These are phyloP conservation scores for Paracentrotus lividus DNA, from an alignment of 53 echinoderm and acorn worm species.

Conservation along the genomic window DNA sequence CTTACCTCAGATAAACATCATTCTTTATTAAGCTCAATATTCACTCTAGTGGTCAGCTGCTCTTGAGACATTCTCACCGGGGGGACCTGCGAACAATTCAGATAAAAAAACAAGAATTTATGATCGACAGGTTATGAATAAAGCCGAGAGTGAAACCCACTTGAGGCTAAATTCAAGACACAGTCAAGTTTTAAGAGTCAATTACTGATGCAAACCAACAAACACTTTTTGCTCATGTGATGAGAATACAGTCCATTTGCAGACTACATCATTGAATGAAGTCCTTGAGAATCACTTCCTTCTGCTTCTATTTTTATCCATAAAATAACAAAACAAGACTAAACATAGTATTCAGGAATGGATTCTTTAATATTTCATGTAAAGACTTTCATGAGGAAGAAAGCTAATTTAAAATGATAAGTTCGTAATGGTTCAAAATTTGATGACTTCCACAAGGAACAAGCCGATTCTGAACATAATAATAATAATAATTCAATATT, in stretches of 20 bases:
- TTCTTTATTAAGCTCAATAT: not conserved
- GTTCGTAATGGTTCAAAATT: no score
- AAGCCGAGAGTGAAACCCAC: conserved; percentile 15
- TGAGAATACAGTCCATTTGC: not conserved
- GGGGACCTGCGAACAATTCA: not conserved
- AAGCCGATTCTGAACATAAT: no score
- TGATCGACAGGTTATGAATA: not conserved
- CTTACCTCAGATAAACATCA: not conserved
- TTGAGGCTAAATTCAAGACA: not conserved
- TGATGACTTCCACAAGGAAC: no score
- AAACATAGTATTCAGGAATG: not conserved
- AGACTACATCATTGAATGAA: not conserved
- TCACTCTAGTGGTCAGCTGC: not conserved
- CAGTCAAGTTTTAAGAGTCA: not conserved
- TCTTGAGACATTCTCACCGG: not conserved
- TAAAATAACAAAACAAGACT: not conserved
- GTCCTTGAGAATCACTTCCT: not conserved
- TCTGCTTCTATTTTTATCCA: not conserved
- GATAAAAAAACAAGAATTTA: not conserved
- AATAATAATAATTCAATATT: no score
- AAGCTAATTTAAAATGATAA: no score
- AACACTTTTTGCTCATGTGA: not conserved
- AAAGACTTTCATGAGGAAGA: no score
- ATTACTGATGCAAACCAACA: not conserved
- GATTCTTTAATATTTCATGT: no score